A percentile compares a stretch with the other conserved stretches of the same genome.
Conservation (phyloP, 1,140 invertebrate species). For the Drosophila athabasca region DNA sequence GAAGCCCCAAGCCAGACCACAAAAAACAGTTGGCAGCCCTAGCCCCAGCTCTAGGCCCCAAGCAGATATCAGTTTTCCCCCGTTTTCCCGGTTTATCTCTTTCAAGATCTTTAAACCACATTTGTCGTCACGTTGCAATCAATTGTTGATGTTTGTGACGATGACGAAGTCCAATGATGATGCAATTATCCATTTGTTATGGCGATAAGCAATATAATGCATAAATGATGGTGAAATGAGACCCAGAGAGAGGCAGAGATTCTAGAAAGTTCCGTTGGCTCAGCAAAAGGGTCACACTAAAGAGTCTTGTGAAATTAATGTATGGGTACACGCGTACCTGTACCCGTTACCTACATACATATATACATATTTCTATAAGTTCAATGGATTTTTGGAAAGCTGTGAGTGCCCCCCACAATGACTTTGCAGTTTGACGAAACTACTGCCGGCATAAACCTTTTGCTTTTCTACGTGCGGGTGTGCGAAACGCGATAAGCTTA, state of each 20-base stretch:
- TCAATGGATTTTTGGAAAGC: too few relatives aligned
- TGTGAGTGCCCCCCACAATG: too few relatives aligned
- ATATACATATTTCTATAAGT: too few relatives aligned
- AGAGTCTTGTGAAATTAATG: conserved; percentile 25
- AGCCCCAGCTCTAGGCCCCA: too few relatives aligned
- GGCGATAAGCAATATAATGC: conserved; percentile 15
- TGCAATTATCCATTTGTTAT: conserved; percentile 29
- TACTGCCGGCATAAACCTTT: too few relatives aligned
- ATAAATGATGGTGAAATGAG: conserved; percentile 40
- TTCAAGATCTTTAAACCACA: conserved; percentile 2
- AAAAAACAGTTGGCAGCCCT: conserved; percentile 9
- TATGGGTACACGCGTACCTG: too few relatives aligned
- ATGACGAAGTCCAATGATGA: conserved; percentile 38
- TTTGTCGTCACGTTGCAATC: conserved; percentile 40
- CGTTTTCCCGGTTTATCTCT: conserved; percentile 1
- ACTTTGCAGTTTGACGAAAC: too few relatives aligned
- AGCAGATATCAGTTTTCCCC: conserved; percentile 8
- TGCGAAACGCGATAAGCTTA: too few relatives aligned
- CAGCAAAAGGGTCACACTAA: conserved; percentile 4
- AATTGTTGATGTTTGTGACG: conserved; percentile 26
- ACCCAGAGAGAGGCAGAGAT: not conserved
- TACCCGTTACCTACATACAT: too few relatives aligned
- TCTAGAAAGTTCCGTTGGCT: conserved; percentile 54
- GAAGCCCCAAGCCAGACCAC: not conserved
- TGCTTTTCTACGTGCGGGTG: too few relatives aligned